Percentiles rank a stretch among this genome's conserved stretches.
Evolutionary conservation across 2,888 invertebrate genomes (phyloP).

Genomic region (Digitonthophagus gazella): DNA sequence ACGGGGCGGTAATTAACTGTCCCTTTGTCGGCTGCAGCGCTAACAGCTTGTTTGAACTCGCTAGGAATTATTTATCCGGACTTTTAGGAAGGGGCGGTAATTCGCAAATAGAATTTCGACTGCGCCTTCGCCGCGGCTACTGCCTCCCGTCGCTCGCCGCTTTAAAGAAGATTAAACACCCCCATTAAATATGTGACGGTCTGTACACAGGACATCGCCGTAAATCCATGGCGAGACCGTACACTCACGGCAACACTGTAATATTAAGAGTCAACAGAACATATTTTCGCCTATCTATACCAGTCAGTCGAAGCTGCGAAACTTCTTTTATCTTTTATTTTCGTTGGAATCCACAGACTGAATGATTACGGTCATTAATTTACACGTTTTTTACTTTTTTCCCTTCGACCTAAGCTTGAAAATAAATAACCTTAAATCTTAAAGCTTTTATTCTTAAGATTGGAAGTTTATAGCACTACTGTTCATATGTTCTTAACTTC

Average conservation of each 20-base stretch:
- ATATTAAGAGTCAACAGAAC: background rate
- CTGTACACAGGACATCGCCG: background rate
- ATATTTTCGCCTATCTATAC: background rate
- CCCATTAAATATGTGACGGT: background rate
- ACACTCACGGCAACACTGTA: background rate
- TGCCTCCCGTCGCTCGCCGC: background rate
- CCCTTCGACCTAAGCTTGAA: background rate
- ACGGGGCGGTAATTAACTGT: background rate
- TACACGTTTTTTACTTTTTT: background rate
- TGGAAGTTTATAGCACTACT: too few relatives aligned
- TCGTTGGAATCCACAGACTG: background rate
- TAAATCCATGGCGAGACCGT: background rate
- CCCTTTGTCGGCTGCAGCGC: background rate
- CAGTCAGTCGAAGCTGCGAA: background rate
- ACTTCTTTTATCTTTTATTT: background rate
- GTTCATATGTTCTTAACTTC: too few relatives aligned
- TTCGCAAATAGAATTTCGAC: background rate
- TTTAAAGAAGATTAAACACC: background rate
- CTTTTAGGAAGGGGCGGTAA: background rate
- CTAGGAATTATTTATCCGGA: background rate
- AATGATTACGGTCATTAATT: background rate
- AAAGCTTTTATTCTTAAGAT: background rate
- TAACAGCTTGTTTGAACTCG: background rate
- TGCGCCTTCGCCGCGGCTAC: background rate
- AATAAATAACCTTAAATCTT: background rate